These are phyloP conservation scores for Contarinia nasturtii DNA, from an alignment of 1,140 invertebrate species.

Conservation along the genomic window DNA sequence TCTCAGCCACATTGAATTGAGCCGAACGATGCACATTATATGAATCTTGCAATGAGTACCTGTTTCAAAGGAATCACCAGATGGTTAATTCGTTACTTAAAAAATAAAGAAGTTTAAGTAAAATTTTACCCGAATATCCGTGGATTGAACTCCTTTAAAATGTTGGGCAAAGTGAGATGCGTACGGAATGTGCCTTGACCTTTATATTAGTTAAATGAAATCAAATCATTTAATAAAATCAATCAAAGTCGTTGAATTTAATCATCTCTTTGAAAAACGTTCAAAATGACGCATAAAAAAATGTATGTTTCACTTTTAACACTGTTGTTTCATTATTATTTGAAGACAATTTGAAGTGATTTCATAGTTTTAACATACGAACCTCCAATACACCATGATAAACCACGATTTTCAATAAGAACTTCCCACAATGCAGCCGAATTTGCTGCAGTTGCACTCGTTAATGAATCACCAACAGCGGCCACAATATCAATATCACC, in stretches of 20 bases:
- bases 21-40: constrained; percentile 23
- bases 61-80: neutral
- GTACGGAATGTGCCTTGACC: constrained; percentile 32
- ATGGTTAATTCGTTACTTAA: too few relatives aligned
- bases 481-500: constrained; percentile 40
- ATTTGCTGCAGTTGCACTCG: constrained; percentile 29
- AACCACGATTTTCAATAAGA: constrained; percentile 23
- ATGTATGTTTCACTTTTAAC: too few relatives aligned
- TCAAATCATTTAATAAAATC: too few relatives aligned
- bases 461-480: constrained; percentile 43
- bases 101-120: neutral
- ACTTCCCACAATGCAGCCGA: constrained; percentile 19
- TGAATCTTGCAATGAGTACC: constrained; percentile 25
- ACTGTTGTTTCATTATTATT: too few relatives aligned
- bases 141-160: constrained; percentile 34
- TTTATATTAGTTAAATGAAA: constrained; percentile 7
- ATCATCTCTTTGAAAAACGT: too few relatives aligned
- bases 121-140: constrained; percentile 25
- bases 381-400: constrained; percentile 14
- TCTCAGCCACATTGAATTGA: constrained; percentile 34
- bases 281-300: too few relatives aligned
- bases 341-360: too few relatives aligned
- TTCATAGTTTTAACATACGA: too few relatives aligned
- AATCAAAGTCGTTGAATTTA: too few relatives aligned
- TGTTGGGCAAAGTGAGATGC: constrained; percentile 29